Conservation (phyloP, 2,797 vertebrate genomes). For the Phylloscopus collybita region DNA sequence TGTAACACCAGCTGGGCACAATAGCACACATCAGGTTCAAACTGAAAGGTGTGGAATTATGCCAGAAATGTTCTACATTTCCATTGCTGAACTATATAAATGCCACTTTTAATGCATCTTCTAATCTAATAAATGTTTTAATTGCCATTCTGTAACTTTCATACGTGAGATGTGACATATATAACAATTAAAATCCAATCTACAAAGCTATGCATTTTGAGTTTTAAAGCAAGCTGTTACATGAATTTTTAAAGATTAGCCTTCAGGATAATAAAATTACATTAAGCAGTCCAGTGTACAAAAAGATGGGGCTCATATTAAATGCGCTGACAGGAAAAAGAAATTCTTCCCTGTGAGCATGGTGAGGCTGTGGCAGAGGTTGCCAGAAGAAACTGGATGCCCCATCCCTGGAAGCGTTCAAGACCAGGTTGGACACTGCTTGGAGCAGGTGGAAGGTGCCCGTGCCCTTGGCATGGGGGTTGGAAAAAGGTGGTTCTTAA, state of each 20-base stretch:
- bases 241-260: neutral
- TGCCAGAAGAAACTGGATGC: neutral
- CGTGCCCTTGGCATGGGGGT: neutral
- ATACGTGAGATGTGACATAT: neutral
- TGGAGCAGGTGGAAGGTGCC: neutral
- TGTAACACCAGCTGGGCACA: neutral
- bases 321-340: neutral
- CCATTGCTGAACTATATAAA: neutral
- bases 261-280: neutral
- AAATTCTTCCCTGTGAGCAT: neutral
- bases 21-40: neutral
- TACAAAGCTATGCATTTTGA: neutral
- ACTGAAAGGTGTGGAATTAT: neutral
- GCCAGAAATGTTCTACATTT: neutral
- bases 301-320: neutral
- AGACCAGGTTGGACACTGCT: neutral
- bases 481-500: neutral
- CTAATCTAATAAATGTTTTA: conserved; percentile 17
- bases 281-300: neutral
- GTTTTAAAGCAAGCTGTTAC: neutral
- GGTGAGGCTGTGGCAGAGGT: neutral
- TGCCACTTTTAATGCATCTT: neutral
- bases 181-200: conserved; percentile 5
- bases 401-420: neutral
- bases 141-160: conserved; percentile 19